A percentile compares a stretch with the other conserved stretches of the same genome.
These are phyloP conservation scores for Ploceus nigricollis DNA, from an alignment of 2,113 vertebrate species.

Conservation along the genomic window DNA sequence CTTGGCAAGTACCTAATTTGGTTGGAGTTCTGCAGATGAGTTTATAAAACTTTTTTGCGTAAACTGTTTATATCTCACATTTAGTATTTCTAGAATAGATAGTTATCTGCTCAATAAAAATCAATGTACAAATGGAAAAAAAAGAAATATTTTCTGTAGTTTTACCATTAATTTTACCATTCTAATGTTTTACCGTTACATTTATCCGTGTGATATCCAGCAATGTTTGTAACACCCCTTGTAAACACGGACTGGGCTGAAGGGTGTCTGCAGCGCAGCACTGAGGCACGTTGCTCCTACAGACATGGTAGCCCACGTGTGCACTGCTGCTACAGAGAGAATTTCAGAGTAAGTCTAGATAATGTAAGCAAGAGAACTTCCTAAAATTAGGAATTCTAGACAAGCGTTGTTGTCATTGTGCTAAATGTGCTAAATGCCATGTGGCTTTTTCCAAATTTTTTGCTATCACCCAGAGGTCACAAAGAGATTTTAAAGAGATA, in stretches of 20 bases:
- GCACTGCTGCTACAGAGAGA: neutral
- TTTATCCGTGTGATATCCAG: rapidly evolving
- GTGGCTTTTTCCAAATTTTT: neutral
- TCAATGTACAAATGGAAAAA: neutral
- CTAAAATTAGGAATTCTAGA: neutral
- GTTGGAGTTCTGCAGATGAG: neutral
- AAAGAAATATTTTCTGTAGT: neutral
- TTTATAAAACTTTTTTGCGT: neutral
- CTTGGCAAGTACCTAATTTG: neutral
- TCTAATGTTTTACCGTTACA: neutral
- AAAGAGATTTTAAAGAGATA: neutral
- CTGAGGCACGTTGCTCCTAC: rapidly evolving
- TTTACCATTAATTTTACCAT: no score
- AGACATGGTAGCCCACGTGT: rapidly evolving
- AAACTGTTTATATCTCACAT: neutral
- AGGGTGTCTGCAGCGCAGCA: rapidly evolving
- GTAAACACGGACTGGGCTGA: neutral
- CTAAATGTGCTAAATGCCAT: neutral
- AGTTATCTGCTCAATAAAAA: neutral
- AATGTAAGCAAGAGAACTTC: neutral
- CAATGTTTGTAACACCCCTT: neutral
- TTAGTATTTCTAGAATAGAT: neutral
- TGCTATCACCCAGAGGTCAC: rapidly evolving
- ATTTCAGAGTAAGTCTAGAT: neutral
- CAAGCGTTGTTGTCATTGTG: rapidly evolving